Base-by-base conservation (phyloP, 2,888 invertebrate genomes). In the Oxytorus armatus region DNA sequence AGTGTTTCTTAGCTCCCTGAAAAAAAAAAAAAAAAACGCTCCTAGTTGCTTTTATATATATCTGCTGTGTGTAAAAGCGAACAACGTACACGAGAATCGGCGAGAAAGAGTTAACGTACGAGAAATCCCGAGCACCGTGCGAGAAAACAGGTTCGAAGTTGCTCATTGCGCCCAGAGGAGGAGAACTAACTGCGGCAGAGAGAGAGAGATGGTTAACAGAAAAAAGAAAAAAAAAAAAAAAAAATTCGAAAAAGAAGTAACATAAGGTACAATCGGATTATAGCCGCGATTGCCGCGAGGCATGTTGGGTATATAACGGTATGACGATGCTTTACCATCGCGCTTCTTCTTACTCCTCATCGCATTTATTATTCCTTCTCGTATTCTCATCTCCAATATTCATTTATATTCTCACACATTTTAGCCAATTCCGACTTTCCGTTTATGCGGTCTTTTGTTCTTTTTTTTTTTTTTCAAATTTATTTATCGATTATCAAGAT, bases 71-170 rank as follows among this genome's bases (percentile, higher is more conserved):
- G 51, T 36, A 39, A 42, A 79, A 3, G 63, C 39, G 33, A 74
- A 10, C 25, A 53, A 51, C 7, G 36, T 18, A 47, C n/a, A 16
- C 29, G 51, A 47, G 69, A 55, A 69, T 59, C 63, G 36, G 57
- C 59, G 70, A 75, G 61, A 66, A 66, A 72, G 72, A 68, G 63
- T 33, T 18, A 42, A 47, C 33, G 18, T 53, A 44, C 68, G 70
- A 72, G 75, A 68, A 63, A 65, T 76, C 44, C 63, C 66, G 57
- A 63, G 68, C 39, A 63, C 61, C 61, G 69, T 59, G 82, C 78
- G 78, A 75, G 81, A 79, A 80, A 90, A 90, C 90, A 90, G 90
- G 90, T 90, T 90, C 89, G 89, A 86, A 85, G 88, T 85, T 87
- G 88, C 84, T 83, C 82, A 83, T 87, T 86, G 83, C 81, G 51